Evolutionary conservation across 2,888 invertebrate species (phyloP), one percentile per base, ranked within the genome.

Genomic region (Augiades crinisus): DNA sequence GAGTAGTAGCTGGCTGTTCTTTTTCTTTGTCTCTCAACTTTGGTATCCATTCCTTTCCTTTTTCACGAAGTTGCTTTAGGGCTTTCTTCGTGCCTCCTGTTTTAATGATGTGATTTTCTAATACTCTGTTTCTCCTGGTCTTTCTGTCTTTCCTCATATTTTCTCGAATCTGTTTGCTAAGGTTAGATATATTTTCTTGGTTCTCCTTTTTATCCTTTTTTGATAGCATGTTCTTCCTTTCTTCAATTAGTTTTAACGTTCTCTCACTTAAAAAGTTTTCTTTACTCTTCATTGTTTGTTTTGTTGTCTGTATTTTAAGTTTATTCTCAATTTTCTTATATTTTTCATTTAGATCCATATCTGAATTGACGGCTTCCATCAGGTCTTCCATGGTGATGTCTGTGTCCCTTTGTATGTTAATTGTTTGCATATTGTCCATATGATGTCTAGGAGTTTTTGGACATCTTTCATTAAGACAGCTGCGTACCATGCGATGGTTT

Each of bases 1-100:
- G 12, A 2, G 8, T 13, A 14, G 13, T 33, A 3, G 2, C 14
- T 14, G 33, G 12, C 14, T 33, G 12, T 6, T 13, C 2, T 6
- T 3, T 13, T 40, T 4, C 19, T 40, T 40, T 22, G n/a, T n/a
- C n/a, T n/a, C n/a, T 22, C 5, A 22, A 12, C 8, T n/a, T n/a
- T n/a, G 22, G 38, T 24, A 24, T 57, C 60, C 56, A 59, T 24
- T 54, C 41, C 16, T 13, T 57, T 10, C 14, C 27, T 2, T 44
- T 5, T 17, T 59, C 58, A 12, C n/a, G 44, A 16, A 62, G 30
- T 41, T 58, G 45, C 37, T 62, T 61, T 0, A 46, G 16, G 21
- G 61, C 61, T 30, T 60, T 65, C 38, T 55, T 60, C 4, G 41
- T 52, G 3, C 61, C 62, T 22, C 63, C 62, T 24, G 62, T 54